These are phyloP conservation scores for Hecatera dysodea DNA, from an alignment of 2,888 invertebrate species.

Conservation along the genomic window DNA sequence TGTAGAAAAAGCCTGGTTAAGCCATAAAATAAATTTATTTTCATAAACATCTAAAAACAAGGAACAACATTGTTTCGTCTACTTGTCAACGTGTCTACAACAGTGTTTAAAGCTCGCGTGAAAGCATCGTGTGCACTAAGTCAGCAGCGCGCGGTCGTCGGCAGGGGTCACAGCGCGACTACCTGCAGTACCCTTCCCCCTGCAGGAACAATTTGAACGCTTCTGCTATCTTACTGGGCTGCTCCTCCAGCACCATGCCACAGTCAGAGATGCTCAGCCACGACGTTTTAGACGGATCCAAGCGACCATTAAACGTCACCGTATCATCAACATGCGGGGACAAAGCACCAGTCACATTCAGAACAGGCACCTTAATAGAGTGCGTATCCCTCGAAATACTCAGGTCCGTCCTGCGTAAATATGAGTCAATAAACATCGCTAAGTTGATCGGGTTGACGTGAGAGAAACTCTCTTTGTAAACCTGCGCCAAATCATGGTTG, in stretches of 20 bases:
- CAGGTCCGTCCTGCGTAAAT: constrained; percentile 97
- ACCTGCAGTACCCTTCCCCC: constrained; percentile 98
- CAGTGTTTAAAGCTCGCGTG: constrained; percentile 89
- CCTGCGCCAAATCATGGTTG: constrained; percentile 98
- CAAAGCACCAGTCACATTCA: constrained; percentile 98
- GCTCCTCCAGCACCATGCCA: constrained; percentile 99
- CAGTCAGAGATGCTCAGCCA: constrained; percentile 99
- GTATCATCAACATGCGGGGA: constrained; percentile 99
- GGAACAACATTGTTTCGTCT: constrained; percentile 84
- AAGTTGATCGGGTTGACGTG: constrained; percentile 98
- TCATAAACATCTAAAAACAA: constrained; percentile 86
- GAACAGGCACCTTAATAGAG: constrained; percentile 95
- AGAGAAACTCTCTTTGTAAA: constrained; percentile 98
- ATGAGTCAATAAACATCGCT: constrained; percentile 98
- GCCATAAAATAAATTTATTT: constrained; percentile 89
- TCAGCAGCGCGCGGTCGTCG: constrained; percentile 78
- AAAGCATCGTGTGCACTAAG: constrained; percentile 88
- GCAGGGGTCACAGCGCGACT: constrained; percentile 75
- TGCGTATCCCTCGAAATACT: constrained; percentile 93
- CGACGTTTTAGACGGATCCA: constrained; percentile 98
- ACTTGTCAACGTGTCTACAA: constrained; percentile 87
- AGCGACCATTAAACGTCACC: constrained; percentile 98
- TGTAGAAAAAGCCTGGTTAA: constrained; percentile 73
- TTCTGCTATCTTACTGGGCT: constrained; percentile 99
- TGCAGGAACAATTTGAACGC: constrained; percentile 99